Base-by-base conservation (phyloP, 2,113 vertebrate species). In the Anguilla rostrata region DNA sequence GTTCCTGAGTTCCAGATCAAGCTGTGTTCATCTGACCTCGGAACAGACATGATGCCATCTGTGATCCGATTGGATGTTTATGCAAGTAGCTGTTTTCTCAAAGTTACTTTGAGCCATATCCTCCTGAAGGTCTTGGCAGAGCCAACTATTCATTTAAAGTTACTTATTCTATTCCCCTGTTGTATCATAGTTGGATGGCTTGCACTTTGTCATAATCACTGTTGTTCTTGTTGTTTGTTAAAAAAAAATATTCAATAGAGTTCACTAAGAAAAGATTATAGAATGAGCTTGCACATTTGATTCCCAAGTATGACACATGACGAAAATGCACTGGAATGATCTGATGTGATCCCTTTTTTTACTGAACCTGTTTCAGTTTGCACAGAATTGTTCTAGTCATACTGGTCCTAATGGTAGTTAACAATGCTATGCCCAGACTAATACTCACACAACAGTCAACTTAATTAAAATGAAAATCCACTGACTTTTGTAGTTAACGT, bases 1-100 rank as follows among this genome's bases (percentile, higher is more conserved):
- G 71, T 26, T 29, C 60, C 11, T 22, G 26, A n/a, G 63, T 22
- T 71, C 63, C 20, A 26, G 11, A 75, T 22, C 71, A 5, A 34
- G 6, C 71, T 34, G 71, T 29, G 71, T 34, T 75, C n/a, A 75
- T 75, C 9, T 75, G 71, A 75, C 26, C 71, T 75, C 71, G 1
- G n/a, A 75, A 75, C 71, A 75, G 71, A 75, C 71, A 75, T 34
- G 71, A n/a, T 29, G 34, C 71, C 71, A 75, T 75, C 71, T 75
- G 71, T 75, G 71, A 75, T 29, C n/a, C 14, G 20, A 75, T 75
- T 75, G 22, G n/a, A 29, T 75, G 34, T 75, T 34, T 75, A 34
- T 75, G 26, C n/a, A 75, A 29, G 71, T 34, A 29, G 34, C 34
- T 75, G 71, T 75, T 75, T 66, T 75, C 71, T 75, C 71, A 75